Evolutionary conservation across 2,888 invertebrate genomes (phyloP).

Genomic region (Ceraclea dissimilis): DNA sequence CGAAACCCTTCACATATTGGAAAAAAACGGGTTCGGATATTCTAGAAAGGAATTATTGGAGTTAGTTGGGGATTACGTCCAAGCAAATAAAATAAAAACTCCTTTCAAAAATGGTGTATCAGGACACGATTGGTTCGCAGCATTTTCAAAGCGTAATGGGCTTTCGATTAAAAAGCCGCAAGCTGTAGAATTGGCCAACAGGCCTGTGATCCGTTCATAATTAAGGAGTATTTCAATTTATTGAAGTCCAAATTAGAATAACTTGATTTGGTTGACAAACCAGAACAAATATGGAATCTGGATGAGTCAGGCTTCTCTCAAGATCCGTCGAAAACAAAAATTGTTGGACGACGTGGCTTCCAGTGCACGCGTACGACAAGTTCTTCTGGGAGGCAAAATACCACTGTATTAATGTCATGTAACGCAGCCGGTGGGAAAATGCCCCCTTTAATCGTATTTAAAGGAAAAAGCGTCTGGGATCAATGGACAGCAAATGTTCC

Average conservation of each 20-base stretch:
- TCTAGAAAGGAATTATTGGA: conserved; percentile 29
- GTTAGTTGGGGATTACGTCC: conserved; percentile 28
- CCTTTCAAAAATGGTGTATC: conserved; percentile 30
- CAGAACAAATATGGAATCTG: conserved; percentile 27
- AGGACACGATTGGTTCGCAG: conserved; percentile 30
- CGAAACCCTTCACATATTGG: conserved; percentile 28
- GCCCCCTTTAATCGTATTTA: conserved; percentile 6
- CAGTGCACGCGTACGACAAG: conserved; percentile 15
- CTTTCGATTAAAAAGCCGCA: conserved; percentile 32
- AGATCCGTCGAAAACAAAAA: conserved; percentile 24
- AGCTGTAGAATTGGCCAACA: conserved; percentile 28
- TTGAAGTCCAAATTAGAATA: background rate
- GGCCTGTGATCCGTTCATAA: background rate
- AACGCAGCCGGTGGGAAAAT: conserved; percentile 17
- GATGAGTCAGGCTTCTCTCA: conserved; percentile 23
- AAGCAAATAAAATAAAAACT: conserved; percentile 27
- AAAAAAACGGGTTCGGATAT: conserved; percentile 31
- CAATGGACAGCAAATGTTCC: conserved; percentile 19
- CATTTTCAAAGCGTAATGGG: conserved; percentile 29
- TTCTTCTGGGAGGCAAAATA: conserved; percentile 10
- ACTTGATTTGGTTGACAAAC: conserved; percentile 7
- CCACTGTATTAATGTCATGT: conserved; percentile 14
- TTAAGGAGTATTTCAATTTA: background rate
- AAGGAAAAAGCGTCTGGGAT: conserved; percentile 23
- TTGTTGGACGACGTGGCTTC: conserved; percentile 21